Evolutionary conservation across 2,888 invertebrate species (phyloP).

Genomic region (Folsomia manolachei): DNA sequence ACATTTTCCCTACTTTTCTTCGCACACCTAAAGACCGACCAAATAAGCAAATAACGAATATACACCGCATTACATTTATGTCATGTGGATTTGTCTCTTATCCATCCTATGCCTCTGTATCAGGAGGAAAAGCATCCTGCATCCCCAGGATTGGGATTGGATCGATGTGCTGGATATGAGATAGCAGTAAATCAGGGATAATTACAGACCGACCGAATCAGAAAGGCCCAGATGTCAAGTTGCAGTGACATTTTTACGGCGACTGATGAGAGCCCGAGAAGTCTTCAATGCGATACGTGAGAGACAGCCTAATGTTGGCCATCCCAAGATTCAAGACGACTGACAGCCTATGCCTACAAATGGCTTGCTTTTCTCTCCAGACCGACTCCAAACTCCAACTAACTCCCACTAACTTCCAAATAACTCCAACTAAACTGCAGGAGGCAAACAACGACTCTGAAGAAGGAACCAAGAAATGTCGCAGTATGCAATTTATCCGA

Average conservation of each 20-base stretch:
- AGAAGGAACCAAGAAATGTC: neutral
- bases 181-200: conserved; percentile 51
- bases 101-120: too few relatives aligned
- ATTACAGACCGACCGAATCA: conserved; percentile 52
- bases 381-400: neutral
- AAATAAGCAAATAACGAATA: too few relatives aligned
- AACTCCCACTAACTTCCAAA: neutral
- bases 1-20: too few relatives aligned
- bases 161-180: conserved; percentile 50
- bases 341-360: conserved; percentile 51
- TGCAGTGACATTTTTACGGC: conserved; percentile 50
- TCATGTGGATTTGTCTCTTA: too few relatives aligned
- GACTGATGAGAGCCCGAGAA: conserved; percentile 47
- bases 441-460: neutral
- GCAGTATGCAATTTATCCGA: neutral
- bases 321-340: too few relatives aligned
- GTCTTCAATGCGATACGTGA: conserved; percentile 46
- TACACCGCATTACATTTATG: too few relatives aligned
- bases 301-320: conserved; percentile 48
- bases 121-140: neutral
- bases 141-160: conserved; percentile 22
- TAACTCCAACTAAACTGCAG: neutral
- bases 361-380: conserved; percentile 47
- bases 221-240: conserved; percentile 51
- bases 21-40: too few relatives aligned